phyloP scores from a whole-genome alignment of 2,113 vertebrate species.

The Mesitornis unicolor region DNA sequence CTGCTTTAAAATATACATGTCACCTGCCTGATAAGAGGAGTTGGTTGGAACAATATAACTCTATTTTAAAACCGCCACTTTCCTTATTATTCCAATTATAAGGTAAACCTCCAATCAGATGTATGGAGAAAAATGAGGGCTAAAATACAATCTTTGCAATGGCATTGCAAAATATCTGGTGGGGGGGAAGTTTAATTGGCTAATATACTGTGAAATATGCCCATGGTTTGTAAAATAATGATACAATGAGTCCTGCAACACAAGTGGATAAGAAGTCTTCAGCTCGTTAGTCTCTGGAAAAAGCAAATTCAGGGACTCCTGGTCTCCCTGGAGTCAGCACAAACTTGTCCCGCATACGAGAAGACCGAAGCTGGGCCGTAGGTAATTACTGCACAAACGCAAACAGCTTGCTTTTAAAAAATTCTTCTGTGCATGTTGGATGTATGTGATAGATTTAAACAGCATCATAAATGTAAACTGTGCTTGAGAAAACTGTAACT shows the following conservation, averaged over 20 bases:
- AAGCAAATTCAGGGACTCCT: background rate
- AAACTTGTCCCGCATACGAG: background rate
- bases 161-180: background rate
- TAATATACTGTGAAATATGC: background rate
- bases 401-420: constrained; percentile 38
- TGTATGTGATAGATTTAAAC: constrained; percentile 46
- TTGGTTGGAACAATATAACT: background rate
- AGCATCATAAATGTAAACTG: constrained; percentile 60
- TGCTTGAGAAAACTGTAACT: constrained; percentile 25
- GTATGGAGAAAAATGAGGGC: background rate
- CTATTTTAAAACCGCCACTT: background rate
- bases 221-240: background rate
- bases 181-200: background rate
- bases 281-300: background rate
- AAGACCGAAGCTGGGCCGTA: background rate
- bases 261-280: background rate
- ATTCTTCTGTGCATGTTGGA: constrained; percentile 11
- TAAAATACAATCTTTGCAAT: background rate
- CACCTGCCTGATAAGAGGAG: background rate
- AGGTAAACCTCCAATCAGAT: background rate
- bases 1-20: background rate
- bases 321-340: background rate
- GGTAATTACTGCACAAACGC: background rate
- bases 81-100: background rate
- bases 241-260: background rate